Conservation (phyloP, 2,797 vertebrate species). For the Falco berigora region DNA sequence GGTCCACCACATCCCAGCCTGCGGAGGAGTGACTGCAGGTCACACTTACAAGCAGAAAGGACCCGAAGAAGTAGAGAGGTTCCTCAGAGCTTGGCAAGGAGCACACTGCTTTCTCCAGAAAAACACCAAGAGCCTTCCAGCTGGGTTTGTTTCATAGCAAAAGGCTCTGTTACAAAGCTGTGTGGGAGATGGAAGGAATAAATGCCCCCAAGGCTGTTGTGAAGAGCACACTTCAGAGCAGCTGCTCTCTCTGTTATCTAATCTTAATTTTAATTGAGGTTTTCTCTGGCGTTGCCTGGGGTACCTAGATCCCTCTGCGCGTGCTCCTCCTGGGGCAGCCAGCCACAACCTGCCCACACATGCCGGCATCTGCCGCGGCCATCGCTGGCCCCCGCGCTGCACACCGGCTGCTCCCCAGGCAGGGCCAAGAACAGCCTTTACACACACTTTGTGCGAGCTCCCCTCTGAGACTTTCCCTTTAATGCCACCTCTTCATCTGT, state of each 20-base stretch:
- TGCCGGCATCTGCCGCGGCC: rapidly evolving
- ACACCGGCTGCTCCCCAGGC: rapidly evolving
- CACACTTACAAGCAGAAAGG: not conserved
- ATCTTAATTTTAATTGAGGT: constrained; percentile 27
- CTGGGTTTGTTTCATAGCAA: not conserved
- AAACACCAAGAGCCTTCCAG: not conserved
- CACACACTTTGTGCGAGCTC: rapidly evolving
- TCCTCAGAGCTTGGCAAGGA: not conserved
- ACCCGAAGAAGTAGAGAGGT: not conserved
- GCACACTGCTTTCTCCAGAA: not conserved
- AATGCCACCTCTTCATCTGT: not conserved
- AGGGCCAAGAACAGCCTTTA: not conserved
- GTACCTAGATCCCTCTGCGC: not conserved
- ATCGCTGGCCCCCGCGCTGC: rapidly evolving
- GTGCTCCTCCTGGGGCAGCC: not conserved
- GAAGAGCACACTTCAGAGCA: constrained; percentile 30
- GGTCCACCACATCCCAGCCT: too few species aligned
- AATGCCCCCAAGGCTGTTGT: not conserved
- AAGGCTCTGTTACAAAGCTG: not conserved
- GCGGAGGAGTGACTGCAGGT: not conserved
- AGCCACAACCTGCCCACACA: not conserved
- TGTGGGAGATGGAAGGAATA: constrained; percentile 27
- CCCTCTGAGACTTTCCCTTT: not conserved
- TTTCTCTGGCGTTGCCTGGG: not conserved
- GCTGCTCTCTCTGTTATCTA: constrained; percentile 33